Evolutionary conservation across 1,140 invertebrate species (phyloP).

Genomic region (Heliconius hermathena): DNA sequence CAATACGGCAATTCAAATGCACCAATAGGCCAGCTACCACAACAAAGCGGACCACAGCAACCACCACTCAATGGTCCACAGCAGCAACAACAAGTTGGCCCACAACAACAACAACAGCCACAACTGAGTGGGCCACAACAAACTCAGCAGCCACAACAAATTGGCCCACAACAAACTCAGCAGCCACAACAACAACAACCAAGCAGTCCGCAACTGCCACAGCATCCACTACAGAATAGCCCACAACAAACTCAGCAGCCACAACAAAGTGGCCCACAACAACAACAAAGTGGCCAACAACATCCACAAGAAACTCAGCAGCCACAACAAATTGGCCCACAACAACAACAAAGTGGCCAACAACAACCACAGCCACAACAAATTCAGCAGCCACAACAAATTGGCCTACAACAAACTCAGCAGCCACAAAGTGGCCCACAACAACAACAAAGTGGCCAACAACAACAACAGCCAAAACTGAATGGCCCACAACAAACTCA

Average conservation of each 20-base stretch:
- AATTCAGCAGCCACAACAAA: neutral
- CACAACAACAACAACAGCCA: neutral
- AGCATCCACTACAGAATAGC: neutral
- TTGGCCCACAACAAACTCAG: no score
- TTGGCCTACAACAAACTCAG: no score
- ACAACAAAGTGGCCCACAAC: neutral
- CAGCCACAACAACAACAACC: no score
- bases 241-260: neutral
- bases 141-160: neutral
- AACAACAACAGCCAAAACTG: no score
- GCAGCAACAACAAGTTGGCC: neutral
- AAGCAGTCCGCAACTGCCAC: neutral
- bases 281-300: neutral
- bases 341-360: neutral
- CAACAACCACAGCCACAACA: neutral
- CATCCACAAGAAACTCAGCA: no score
- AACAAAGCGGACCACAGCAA: neutral
- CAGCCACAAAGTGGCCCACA: no score
- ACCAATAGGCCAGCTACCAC: neutral
- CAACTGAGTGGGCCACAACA: neutral
- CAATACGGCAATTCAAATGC: neutral
- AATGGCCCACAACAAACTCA: no score
- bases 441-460: no score
- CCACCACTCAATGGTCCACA: neutral
- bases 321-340: no score